Conservation (phyloP, 2,797 vertebrate genomes). For the Phataginus tricuspis region DNA sequence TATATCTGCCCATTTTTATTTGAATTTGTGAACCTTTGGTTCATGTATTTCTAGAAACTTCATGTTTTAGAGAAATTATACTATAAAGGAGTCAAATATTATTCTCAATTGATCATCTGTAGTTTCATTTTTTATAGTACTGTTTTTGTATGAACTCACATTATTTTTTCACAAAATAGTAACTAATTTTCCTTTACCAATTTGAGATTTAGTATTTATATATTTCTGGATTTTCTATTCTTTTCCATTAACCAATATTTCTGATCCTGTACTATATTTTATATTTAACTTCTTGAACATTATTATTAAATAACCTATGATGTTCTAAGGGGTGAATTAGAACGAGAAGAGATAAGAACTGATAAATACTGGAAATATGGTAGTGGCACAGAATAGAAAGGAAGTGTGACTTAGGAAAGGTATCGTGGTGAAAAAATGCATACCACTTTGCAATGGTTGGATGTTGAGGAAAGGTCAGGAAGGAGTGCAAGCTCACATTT, state of each 20-base stretch:
- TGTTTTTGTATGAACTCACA: not conserved
- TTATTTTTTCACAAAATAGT: not conserved
- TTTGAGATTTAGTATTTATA: not conserved
- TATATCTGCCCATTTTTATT: not conserved
- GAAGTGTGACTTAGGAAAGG: not conserved
- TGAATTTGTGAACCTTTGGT: not conserved
- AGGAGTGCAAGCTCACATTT: not conserved
- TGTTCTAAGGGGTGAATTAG: not conserved
- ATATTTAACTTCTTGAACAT: not conserved
- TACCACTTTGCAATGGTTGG: not conserved
- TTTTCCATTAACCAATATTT: not conserved
- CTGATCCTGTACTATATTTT: not conserved
- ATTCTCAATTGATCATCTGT: not conserved
- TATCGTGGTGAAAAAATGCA: not conserved
- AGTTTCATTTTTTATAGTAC: not conserved
- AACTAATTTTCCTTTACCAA: not conserved
- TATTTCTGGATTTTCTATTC: not conserved
- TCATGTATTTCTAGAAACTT: not conserved
- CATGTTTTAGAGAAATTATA: not conserved
- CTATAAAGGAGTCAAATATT: not conserved
- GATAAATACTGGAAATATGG: not conserved
- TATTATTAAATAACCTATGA: not conserved
- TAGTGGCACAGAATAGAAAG: not conserved
- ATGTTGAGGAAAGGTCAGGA: not conserved
- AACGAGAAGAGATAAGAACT: not conserved